A percentile compares a stretch with the other conserved stretches of the same genome.
Evolutionary conservation across 2,888 invertebrate genomes (phyloP).

Genomic region (Nephrotoma flavescens): DNA sequence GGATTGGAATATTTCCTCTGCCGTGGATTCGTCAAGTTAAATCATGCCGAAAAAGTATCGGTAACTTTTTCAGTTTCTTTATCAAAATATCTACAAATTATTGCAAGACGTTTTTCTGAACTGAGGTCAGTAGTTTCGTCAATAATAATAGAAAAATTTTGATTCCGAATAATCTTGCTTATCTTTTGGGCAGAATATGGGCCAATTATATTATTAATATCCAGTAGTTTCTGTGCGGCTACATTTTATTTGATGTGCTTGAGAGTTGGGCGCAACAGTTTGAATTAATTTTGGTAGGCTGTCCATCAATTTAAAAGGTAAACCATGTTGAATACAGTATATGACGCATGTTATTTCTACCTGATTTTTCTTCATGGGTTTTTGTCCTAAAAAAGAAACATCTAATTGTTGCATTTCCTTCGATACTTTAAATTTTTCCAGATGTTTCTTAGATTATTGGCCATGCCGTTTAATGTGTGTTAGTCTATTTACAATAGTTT

Average conservation of each 20-base stretch:
- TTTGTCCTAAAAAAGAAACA: not conserved
- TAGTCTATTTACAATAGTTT: not conserved
- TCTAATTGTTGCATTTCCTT: not conserved
- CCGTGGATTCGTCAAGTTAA: not conserved
- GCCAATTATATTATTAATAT: not conserved
- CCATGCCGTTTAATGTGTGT: not conserved
- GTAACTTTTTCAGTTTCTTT: no score
- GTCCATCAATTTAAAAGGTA: not conserved
- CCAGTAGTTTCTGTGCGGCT: not conserved
- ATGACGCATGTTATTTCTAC: not conserved
- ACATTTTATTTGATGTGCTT: no score
- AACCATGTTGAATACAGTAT: no score
- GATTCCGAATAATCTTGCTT: not conserved
- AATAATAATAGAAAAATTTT: not conserved
- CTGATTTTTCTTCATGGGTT: not conserved
- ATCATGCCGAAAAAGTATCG: no score
- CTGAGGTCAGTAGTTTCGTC: not conserved
- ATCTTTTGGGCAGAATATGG: not conserved
- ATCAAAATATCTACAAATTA: not conserved
- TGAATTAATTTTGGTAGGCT: not conserved
- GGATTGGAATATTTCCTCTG: not conserved
- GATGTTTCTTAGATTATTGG: not conserved
- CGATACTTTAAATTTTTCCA: no score
- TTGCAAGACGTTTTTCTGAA: not conserved
- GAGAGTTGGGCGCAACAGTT: no score